Evolutionary conservation across 2,888 invertebrate species (phyloP).

Genomic region (Luperina testacea): DNA sequence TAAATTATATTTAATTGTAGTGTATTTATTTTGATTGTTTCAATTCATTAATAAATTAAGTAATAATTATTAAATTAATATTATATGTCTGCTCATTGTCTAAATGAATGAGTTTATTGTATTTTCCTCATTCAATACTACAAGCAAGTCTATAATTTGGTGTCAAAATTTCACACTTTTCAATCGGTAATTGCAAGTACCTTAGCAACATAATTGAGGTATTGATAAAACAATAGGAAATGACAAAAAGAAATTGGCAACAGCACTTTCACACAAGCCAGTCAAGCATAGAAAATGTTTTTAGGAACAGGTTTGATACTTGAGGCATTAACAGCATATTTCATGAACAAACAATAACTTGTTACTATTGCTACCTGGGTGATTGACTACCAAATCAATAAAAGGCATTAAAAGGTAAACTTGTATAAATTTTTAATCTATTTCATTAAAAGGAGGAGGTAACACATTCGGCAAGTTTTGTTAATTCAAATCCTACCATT

Average conservation of each 20-base stretch:
- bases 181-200: not conserved
- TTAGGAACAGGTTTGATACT: conserved; percentile 21
- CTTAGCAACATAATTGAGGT: not conserved
- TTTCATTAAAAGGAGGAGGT: not conserved
- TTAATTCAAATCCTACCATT: not conserved
- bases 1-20: too few relatives aligned
- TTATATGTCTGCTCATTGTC: not conserved
- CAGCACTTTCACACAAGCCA: conserved; percentile 41
- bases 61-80: not conserved
- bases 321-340: conserved; percentile 2
- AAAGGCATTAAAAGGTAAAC: not conserved
- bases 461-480: not conserved
- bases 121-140: not conserved
- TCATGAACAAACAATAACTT: conserved; percentile 6
- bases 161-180: not conserved
- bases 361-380: not conserved
- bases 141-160: not conserved
- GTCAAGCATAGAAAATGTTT: conserved; percentile 46
- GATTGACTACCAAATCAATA: not conserved
- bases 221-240: conserved; percentile 22
- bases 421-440: not conserved
- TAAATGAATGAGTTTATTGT: not conserved
- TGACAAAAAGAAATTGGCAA: conserved; percentile 26
- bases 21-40: not conserved
- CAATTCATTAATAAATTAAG: not conserved